Conservation (phyloP, 2,888 invertebrate species). For the Nomada hirtipes region DNA sequence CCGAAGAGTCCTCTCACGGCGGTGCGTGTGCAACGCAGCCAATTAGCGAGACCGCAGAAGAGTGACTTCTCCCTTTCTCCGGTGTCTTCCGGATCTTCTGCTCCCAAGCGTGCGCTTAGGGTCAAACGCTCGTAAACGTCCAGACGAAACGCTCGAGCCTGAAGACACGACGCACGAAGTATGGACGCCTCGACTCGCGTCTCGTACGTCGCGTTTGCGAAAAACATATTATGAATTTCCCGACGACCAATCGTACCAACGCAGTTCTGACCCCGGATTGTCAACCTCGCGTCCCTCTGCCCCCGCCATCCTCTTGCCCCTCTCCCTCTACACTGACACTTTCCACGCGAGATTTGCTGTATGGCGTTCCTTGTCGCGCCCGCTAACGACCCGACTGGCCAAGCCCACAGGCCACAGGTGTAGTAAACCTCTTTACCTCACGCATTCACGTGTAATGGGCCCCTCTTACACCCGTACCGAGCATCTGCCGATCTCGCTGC, state of each 20-base stretch:
- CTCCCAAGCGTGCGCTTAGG: slow-evolving; percentile 66
- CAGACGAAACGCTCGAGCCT: slow-evolving; percentile 55
- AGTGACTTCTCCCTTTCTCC: slow-evolving; percentile 66
- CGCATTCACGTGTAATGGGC: slow-evolving; percentile 75
- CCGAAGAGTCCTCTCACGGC: slow-evolving; percentile 62
- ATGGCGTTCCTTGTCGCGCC: slow-evolving; percentile 41
- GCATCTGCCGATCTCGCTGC: slow-evolving; percentile 67
- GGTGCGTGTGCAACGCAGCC: slow-evolving; percentile 70
- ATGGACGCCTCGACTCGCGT: slow-evolving; percentile 39
- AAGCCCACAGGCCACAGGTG: slow-evolving; percentile 79
- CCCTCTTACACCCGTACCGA: slow-evolving; percentile 71
- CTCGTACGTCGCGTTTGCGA: slow-evolving; percentile 59
- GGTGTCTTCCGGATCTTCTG: slow-evolving; percentile 63
- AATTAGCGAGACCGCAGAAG: slow-evolving; percentile 69
- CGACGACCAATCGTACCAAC: slow-evolving; percentile 66
- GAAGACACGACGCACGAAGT: slow-evolving; percentile 47
- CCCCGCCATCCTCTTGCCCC: slow-evolving; percentile 1
- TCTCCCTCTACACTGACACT: slow-evolving; percentile 25
- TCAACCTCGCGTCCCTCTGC: slow-evolving; percentile 63
- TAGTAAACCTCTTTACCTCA: slow-evolving; percentile 78
- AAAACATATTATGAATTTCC: slow-evolving; percentile 77
- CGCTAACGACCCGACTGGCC: slow-evolving; percentile 61
- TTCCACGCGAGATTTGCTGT: slow-evolving; percentile 48
- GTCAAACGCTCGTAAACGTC: slow-evolving; percentile 77
- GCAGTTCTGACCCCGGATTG: slow-evolving; percentile 67